Conservation (phyloP, 2,888 invertebrate species). For the Ochropleura leucogaster region DNA sequence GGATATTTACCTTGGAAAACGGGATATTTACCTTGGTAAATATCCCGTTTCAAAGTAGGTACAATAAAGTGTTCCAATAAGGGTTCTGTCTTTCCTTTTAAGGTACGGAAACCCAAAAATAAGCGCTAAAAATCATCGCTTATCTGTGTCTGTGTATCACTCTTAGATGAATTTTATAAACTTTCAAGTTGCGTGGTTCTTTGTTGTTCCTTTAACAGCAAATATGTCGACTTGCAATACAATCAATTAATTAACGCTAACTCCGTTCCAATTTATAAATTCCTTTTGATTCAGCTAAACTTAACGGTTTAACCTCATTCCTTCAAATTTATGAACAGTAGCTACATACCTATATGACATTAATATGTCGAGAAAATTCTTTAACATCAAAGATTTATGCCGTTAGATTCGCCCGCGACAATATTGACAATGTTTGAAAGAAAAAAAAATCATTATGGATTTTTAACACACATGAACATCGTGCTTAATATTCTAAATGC, state of each 20-base stretch:
- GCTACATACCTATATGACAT: constrained; percentile 13
- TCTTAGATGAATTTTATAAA: not conserved
- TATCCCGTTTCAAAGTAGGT: too few species aligned
- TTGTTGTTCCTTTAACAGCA: constrained; percentile 29
- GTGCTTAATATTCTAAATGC: too few species aligned
- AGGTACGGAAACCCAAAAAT: too few species aligned
- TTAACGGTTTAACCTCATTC: constrained; percentile 48
- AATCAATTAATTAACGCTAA: constrained; percentile 44
- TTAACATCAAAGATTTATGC: constrained; percentile 5
- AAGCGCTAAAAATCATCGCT: not conserved
- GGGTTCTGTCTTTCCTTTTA: too few species aligned
- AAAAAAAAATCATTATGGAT: too few species aligned
- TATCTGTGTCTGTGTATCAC: not conserved
- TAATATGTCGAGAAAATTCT: constrained; percentile 28
- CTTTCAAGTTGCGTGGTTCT: constrained; percentile 3
- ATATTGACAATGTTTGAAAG: not conserved
- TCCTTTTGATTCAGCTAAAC: constrained; percentile 38
- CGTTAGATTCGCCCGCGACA: not conserved
- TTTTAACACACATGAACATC: too few species aligned
- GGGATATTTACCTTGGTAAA: too few species aligned
- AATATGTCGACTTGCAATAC: constrained; percentile 4
- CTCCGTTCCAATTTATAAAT: constrained; percentile 46
- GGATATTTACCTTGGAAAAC: too few species aligned
- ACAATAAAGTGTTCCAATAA: too few species aligned
- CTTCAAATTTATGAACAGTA: constrained; percentile 15